Percentiles rank a stretch among this genome's conserved stretches.
Conservation (phyloP, 2,797 vertebrate genomes). For the Thamnophis elegans region DNA sequence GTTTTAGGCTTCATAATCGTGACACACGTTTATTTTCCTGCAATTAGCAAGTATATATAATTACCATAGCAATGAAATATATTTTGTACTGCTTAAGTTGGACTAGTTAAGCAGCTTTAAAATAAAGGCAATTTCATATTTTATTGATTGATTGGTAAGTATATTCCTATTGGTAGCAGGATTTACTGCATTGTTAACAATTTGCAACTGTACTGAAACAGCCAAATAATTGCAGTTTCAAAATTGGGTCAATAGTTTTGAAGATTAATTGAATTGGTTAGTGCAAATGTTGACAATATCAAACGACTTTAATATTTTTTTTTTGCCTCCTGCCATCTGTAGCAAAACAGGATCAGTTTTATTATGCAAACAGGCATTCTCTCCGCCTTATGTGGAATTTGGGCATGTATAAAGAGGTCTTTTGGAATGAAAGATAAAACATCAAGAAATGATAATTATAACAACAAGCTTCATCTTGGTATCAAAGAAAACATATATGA, state of each 20-base stretch:
- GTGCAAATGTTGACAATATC: slow-evolving; percentile 51
- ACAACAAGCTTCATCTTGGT: neutral
- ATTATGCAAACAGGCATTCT: slow-evolving; percentile 81
- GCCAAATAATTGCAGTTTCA: neutral
- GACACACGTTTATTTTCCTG: neutral
- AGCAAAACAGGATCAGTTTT: slow-evolving; percentile 85
- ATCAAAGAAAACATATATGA: slow-evolving; percentile 65
- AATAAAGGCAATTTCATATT: neutral
- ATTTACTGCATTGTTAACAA: neutral
- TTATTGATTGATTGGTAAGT: neutral
- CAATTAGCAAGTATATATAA: neutral
- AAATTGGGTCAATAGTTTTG: neutral
- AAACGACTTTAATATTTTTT: slow-evolving; percentile 78
- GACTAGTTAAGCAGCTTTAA: neutral
- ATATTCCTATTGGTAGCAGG: neutral
- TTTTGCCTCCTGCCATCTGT: slow-evolving; percentile 84
- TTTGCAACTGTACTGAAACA: neutral
- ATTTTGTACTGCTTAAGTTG: neutral
- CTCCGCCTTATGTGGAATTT: slow-evolving; percentile 78
- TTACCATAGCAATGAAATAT: neutral
- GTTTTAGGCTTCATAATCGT: neutral
- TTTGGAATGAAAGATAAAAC: slow-evolving; percentile 74
- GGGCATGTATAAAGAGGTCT: slow-evolving; percentile 80
- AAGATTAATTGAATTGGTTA: neutral
- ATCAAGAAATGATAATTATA: slow-evolving; percentile 66